Evolutionary conservation across 2,113 vertebrate genomes (phyloP).

Genomic region (Agapornis roseicollis): DNA sequence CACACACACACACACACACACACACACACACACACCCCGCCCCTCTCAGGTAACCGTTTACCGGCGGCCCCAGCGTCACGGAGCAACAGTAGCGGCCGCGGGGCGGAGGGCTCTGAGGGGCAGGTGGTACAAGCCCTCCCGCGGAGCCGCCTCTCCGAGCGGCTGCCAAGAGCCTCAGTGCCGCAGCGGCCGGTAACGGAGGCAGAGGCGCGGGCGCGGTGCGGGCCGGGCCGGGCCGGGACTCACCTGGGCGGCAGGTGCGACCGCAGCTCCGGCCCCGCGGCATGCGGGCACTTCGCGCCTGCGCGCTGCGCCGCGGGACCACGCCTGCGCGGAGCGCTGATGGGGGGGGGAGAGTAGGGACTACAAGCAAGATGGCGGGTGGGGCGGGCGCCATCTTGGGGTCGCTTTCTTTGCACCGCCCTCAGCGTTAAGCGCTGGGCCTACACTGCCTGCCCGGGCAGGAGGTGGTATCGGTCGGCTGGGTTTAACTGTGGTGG

Average conservation of each 20-base stretch:
- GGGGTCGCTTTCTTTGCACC: fast-evolving
- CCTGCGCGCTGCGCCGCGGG: neutral
- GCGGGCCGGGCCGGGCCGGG: neutral
- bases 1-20: no score
- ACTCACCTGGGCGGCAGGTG: neutral
- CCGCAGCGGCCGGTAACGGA: no score
- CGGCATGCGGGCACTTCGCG: neutral
- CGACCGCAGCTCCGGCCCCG: neutral
- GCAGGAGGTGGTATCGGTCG: neutral
- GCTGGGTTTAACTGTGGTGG: neutral
- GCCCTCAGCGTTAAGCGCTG: neutral
- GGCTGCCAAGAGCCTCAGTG: neutral
- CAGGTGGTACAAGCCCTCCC: neutral
- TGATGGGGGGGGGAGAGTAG: neutral
- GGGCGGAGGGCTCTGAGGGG: neutral
- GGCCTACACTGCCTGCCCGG: no score
- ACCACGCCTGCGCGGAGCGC: neutral
- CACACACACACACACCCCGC: no score
- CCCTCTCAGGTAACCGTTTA: neutral
- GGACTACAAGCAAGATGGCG: neutral
- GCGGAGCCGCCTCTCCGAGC: neutral
- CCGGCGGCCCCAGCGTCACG: neutral
- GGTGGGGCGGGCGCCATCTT: neutral
- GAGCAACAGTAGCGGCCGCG: neutral
- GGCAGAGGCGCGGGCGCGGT: no score